phyloP scores from a whole-genome alignment of 2,888 invertebrate species.

The Melikaiella ostensackeni region DNA sequence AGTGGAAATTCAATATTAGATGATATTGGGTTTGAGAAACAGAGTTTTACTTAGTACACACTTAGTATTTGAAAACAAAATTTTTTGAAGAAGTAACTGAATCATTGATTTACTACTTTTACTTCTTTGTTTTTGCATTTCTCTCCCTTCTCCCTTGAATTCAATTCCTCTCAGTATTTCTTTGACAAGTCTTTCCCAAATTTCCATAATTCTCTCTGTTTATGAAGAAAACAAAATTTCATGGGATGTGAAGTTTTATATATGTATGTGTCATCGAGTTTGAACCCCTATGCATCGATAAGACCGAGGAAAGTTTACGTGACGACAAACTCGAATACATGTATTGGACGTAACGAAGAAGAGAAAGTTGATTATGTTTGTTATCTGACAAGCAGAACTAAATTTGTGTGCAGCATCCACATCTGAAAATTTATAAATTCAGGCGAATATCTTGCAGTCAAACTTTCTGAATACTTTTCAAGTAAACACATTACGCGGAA shows the following conservation, averaged over 20 bases:
- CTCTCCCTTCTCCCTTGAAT: too few relatives aligned
- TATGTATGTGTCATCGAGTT: not conserved
- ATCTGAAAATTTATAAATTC: slow-evolving; percentile 12
- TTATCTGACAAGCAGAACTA: slow-evolving; percentile 23
- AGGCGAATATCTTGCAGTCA: not conserved
- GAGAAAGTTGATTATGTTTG: slow-evolving; percentile 9
- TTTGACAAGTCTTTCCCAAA: too few relatives aligned
- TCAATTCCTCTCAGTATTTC: too few relatives aligned
- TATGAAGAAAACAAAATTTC: not conserved
- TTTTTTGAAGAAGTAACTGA: too few relatives aligned
- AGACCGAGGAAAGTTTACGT: not conserved
- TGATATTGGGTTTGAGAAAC: not conserved
- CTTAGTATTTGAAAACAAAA: too few relatives aligned
- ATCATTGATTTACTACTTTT: too few relatives aligned
- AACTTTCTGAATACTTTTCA: slow-evolving; percentile 17
- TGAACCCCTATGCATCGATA: not conserved
- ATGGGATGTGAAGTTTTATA: not conserved
- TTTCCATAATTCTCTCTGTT: not conserved
- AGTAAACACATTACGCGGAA: slow-evolving; percentile 27
- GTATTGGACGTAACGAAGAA: slow-evolving; percentile 2
- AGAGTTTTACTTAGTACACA: not conserved
- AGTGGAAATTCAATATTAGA: not conserved
- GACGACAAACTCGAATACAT: not conserved
- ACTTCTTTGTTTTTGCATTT: too few relatives aligned
- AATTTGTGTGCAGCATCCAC: slow-evolving; percentile 1